Evolutionary conservation across 2,797 vertebrate genomes (phyloP).

Genomic region (Parauchenoglanis punctatus): DNA sequence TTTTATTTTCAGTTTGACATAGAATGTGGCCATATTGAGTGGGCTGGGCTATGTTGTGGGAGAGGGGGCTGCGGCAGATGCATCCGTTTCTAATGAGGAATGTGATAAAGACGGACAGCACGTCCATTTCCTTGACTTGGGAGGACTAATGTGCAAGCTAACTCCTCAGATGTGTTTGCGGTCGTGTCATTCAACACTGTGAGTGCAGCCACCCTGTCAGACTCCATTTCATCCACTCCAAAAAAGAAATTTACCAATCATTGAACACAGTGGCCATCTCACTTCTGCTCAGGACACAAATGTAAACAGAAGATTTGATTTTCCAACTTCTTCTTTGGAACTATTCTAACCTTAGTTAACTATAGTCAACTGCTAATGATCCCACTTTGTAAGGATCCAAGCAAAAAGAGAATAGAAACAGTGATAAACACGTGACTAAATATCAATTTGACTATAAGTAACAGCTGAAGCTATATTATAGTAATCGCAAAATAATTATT

Average conservation of each 20-base stretch:
- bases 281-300: constrained; percentile 16
- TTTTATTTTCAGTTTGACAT: constrained; percentile 30
- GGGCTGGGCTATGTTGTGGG: not conserved
- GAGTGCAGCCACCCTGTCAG: constrained; percentile 49
- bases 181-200: constrained; percentile 40
- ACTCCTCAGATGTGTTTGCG: constrained; percentile 44
- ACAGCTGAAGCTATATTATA: not conserved
- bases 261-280: constrained; percentile 28
- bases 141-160: constrained; percentile 45
- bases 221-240: constrained; percentile 52
- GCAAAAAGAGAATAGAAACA: not conserved
- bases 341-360: not conserved
- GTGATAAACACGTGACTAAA: not conserved
- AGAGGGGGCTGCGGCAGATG: constrained; percentile 12
- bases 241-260: constrained; percentile 45
- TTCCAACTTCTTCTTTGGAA: not conserved
- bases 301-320: constrained; percentile 1
- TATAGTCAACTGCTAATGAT: not conserved
- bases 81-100: constrained; percentile 52
- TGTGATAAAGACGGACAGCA: constrained; percentile 52
- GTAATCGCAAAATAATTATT: not conserved
- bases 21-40: not conserved
- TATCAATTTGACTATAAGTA: not conserved
- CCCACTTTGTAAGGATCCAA: not conserved
- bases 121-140: constrained; percentile 41